Evolutionary conservation across 2,888 invertebrate genomes (phyloP).

Genomic region (Gasteruption jaculator): DNA sequence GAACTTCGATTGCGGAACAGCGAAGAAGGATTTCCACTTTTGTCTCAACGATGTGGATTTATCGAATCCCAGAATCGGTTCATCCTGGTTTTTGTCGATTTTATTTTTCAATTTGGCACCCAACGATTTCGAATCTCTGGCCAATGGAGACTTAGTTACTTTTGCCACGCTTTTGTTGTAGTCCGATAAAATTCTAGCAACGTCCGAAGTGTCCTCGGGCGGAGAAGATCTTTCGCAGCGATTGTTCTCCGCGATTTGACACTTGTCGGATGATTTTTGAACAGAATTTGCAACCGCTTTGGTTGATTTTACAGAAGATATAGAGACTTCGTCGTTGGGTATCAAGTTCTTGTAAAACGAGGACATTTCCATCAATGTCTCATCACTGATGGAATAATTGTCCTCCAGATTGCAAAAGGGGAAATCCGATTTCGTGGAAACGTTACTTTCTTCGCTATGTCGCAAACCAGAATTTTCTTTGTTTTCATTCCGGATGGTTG

Average conservation of each 20-base stretch:
- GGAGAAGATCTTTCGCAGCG: too few species aligned
- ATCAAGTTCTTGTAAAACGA: slow-evolving; percentile 32
- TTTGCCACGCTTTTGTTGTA: slow-evolving; percentile 27
- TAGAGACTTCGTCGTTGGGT: slow-evolving; percentile 19
- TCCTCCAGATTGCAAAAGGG: slow-evolving; percentile 27
- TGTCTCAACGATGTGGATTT: too few species aligned
- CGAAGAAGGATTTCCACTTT: too few species aligned
- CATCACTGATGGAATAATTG: slow-evolving; percentile 25
- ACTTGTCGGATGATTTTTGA: background rate
- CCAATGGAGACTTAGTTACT: too few species aligned
- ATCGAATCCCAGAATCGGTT: too few species aligned
- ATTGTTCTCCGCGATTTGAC: background rate
- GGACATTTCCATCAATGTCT: slow-evolving; percentile 32
- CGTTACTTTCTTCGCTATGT: slow-evolving; percentile 1
- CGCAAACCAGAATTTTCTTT: slow-evolving; percentile 1
- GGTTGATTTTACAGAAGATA: too few species aligned
- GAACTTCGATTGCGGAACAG: too few species aligned
- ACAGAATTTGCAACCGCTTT: too few species aligned
- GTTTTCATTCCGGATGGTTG: slow-evolving; percentile 1
- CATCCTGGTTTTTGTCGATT: too few species aligned
- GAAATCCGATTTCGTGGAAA: slow-evolving; percentile 9
- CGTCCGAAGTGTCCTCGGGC: slow-evolving; percentile 32
- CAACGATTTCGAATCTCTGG: too few species aligned
- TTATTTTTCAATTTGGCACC: too few species aligned
- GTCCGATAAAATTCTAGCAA: slow-evolving; percentile 36